Percentiles rank a stretch among this genome's conserved stretches.
Evolutionary conservation across 2,113 vertebrate genomes (phyloP).

Genomic region (Osmerus mordax): DNA sequence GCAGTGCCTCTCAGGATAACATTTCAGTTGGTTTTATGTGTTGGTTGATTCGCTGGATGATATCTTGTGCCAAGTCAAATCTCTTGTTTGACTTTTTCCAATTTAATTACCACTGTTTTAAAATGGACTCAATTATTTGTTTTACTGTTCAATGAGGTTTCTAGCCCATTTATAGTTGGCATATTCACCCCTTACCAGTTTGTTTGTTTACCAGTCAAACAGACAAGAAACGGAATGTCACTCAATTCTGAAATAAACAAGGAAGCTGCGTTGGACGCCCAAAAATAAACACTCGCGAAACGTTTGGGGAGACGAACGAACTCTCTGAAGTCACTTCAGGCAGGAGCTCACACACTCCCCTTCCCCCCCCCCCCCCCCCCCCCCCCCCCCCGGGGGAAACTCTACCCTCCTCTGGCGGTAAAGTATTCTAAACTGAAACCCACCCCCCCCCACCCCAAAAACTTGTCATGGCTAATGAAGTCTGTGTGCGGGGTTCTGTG

Average conservation of each 20-base stretch:
- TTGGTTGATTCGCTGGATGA: neutral
- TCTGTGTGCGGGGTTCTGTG: conserved; percentile 65
- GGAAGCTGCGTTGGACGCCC: conserved; percentile 20
- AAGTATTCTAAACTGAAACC: conserved; percentile 65
- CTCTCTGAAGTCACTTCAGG: conserved; percentile 34
- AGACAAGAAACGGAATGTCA: conserved; percentile 19
- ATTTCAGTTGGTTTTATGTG: neutral
- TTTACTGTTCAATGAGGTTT: neutral
- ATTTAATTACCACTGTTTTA: neutral
- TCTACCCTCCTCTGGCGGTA: conserved; percentile 36
- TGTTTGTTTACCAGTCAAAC: conserved; percentile 18
- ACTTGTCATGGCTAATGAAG: conserved; percentile 84
- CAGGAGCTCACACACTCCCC: conserved; percentile 13
- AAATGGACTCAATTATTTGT: neutral
- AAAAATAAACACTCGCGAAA: conserved; percentile 27
- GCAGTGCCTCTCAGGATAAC: conserved; percentile 27
- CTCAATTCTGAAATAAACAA: conserved; percentile 33
- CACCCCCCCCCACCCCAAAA: conserved; percentile 36
- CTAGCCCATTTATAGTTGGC: neutral
- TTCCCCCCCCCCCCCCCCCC: conserved; percentile 11
- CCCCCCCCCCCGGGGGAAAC: conserved; percentile 23
- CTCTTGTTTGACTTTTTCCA: neutral
- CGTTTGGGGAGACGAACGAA: conserved; percentile 10
- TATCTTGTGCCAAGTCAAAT: conserved; percentile 3
- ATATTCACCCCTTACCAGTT: neutral